Evolutionary conservation across 2,113 vertebrate species (phyloP), one percentile per base, ranked within the genome.

Genomic region (Hylia prasina): DNA sequence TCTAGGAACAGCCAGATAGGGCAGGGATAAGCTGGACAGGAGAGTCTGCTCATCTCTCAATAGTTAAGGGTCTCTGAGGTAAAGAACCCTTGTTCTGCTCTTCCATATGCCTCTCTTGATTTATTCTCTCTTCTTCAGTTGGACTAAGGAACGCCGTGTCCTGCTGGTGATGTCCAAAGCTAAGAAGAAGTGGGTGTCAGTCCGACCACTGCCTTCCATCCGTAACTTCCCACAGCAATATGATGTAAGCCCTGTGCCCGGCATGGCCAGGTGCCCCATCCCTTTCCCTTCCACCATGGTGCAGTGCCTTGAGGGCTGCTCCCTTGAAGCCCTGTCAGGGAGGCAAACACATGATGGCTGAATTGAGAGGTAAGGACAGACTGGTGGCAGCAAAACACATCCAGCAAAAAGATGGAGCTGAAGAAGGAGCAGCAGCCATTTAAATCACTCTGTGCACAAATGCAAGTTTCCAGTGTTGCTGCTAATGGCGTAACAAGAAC

Each of bases 141-240:
- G 99, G 99, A 99, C 98, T 1, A 99, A 99, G 97, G 99, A 99
- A 24, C 98, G 98, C 40, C 97, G 98, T 3, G 98, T 99, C 16
- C 98, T 99, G 82, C 97, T 99, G 96, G 98, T 99, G 83, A 99
- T 98, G 98, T 99, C 98, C 54, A 97, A 98, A 81, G 98, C 99
- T 93, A 98, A 98, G 94, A 98, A 97, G 95, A 99, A 99, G 94
- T 99, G 99, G 99, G 98, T 99, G 92, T 97, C 98, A 3, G 98
- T 99, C 91, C 98, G 99, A 95, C 98, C 99, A 0, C 97, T 99
- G 92, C 99, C 99, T 11, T 99, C 98, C 58, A 98, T 98, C 73
- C 99, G 98, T 89, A 98, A 98, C 90, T 98, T 98, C 96, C 99
- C 99, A 25, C 90, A 98, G 90, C 98, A 99, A 71, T 99, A 99